Evolutionary conservation across 1,140 invertebrate genomes (phyloP).

Genomic region (roundworm (Caenorhabditis elegans)): DNA sequence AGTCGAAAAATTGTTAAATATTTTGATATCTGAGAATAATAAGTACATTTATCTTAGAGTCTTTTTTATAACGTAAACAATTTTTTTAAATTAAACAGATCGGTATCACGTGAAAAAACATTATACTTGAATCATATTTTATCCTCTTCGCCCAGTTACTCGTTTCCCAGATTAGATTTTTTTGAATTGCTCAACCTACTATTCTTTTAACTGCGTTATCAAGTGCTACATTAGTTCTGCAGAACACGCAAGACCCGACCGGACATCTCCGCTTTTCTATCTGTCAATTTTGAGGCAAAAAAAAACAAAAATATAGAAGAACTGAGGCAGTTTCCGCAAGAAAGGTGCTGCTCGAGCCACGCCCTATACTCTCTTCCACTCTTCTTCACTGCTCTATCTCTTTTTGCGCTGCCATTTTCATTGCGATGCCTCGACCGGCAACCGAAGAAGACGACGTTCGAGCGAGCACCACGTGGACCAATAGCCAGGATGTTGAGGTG

Average conservation of each 20-base stretch:
- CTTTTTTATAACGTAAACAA: no score
- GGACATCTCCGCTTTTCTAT: conserved; percentile 3
- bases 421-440: conserved; percentile 12
- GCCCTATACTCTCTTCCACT: background rate
- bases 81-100: no score
- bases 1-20: no score
- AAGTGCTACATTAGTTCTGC: background rate
- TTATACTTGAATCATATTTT: no score
- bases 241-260: background rate
- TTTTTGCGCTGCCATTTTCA: background rate
- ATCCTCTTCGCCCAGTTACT: no score
- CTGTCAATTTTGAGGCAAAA: background rate
- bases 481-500: background rate
- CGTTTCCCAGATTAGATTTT: no score
- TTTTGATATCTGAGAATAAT: no score
- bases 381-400: background rate
- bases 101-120: no score
- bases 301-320: background rate
- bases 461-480: conserved; percentile 12
- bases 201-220: background rate
- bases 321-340: background rate
- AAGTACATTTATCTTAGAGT: no score
- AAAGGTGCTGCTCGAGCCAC: conserved; percentile 23
- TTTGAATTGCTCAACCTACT: no score
- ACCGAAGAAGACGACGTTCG: conserved; percentile 14